phyloP scores from a whole-genome alignment of 2,797 vertebrate genomes.

The Malacoctenus gilli region DNA sequence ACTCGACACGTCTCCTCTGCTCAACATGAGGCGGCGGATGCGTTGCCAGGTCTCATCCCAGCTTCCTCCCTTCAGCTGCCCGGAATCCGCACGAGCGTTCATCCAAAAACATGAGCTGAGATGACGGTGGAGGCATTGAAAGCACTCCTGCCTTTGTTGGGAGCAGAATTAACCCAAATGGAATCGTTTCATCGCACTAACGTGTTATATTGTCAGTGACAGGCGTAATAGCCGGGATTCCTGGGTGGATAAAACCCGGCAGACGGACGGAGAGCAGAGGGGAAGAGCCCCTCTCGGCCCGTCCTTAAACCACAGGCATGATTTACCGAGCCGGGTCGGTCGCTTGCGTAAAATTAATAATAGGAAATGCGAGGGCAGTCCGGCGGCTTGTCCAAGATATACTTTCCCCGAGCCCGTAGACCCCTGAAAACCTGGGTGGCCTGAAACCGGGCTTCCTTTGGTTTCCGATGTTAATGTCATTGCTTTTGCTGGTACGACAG shows the following conservation, averaged over 20 bases:
- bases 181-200: constrained; percentile 3
- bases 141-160: no score
- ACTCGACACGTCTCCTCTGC: constrained; percentile 34
- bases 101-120: constrained; percentile 37
- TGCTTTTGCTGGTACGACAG: constrained; percentile 74
- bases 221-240: constrained; percentile 31
- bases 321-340: constrained; percentile 76
- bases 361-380: constrained; percentile 80
- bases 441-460: constrained; percentile 76
- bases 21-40: constrained; percentile 44
- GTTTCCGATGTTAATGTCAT: constrained; percentile 82
- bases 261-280: constrained; percentile 47
- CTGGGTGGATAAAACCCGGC: constrained; percentile 7
- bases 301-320: constrained; percentile 78
- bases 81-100: constrained; percentile 58
- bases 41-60: constrained; percentile 57
- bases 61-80: constrained; percentile 66
- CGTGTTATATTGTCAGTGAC: constrained; percentile 35
- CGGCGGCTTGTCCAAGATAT: constrained; percentile 79
- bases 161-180: no score
- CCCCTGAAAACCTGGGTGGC: constrained; percentile 82
- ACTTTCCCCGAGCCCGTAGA: constrained; percentile 75
- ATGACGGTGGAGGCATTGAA: no score
- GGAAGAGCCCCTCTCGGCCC: constrained; percentile 55
- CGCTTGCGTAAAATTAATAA: constrained; percentile 80